Evolutionary conservation across 2,113 vertebrate species (phyloP), one percentile per base, ranked within the genome.

Genomic region (Mesitornis unicolor): DNA sequence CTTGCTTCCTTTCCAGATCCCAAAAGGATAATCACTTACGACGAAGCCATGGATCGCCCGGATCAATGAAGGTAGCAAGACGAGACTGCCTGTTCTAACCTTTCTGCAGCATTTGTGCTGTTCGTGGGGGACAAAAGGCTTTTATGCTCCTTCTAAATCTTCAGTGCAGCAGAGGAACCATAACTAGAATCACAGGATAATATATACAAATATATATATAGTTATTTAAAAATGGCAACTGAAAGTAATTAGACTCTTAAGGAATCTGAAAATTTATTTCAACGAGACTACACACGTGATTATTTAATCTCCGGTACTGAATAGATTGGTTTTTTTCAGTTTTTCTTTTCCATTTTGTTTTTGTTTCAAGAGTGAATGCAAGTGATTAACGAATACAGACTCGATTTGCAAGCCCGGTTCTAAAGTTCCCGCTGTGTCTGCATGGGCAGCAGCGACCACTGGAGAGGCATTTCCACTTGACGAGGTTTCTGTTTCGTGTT

Each of bases 21-120:
- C 98, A 99, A 99, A 99, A 99, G 98, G 98, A 99, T 99, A 98
- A 98, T 99, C 97, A 98, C 98, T 98, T 99, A 99, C 79, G 98
- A 98, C 91, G 98, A 99, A 98, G 98, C 98, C 98, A 98, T 98
- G 99, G 99, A 99, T 95, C 98, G 98, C 98, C 99, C 98, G 96
- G 98, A 99, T 98, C 98, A 99, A 98, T 99, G 99, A 99, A 98
- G 98, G 96, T 97, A 98, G 98, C 93, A 94, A 97, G 95, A 97
- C 84, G 35, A 98, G 97, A 97, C 98, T 97, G 96, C 96, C 97
- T 98, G 95, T 98, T 97, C 63, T 98, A 97, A 97, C 97, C 98
- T 98, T 98, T 98, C 98, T 98, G 98, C 98, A 98, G 98, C 98
- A 97, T 98, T 98, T 97, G 96, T 97, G 98, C 98, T 98, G 97